These are phyloP conservation scores for Equus przewalskii DNA, from an alignment of 2,113 vertebrate species.

Conservation along the genomic window DNA sequence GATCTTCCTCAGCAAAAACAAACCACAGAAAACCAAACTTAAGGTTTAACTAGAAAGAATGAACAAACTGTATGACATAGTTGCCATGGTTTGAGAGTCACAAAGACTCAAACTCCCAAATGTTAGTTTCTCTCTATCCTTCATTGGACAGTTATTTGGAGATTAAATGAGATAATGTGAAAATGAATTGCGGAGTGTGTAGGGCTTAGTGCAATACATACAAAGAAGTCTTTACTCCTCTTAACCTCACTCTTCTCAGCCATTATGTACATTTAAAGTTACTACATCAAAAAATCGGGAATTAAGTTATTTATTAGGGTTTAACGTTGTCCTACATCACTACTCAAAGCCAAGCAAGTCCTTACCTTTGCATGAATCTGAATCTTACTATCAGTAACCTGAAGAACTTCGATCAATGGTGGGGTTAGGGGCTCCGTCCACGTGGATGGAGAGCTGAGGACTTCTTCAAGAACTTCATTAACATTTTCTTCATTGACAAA, in stretches of 20 bases:
- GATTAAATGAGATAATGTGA: conserved; percentile 23
- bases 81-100: neutral
- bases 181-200: conserved; percentile 18
- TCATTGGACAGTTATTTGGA: conserved; percentile 36
- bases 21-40: conserved; percentile 10
- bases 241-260: neutral
- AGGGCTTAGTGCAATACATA: neutral
- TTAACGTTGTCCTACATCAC: conserved; percentile 35
- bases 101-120: conserved; percentile 39
- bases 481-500: conserved; percentile 90
- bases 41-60: conserved; percentile 35
- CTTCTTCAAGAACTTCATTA: conserved; percentile 85
- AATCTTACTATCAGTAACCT: conserved; percentile 85
- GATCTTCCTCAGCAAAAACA: too few relatives aligned
- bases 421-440: conserved; percentile 58
- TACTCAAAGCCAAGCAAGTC: conserved; percentile 16
- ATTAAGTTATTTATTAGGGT: conserved; percentile 5
- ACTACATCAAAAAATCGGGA: conserved; percentile 43
- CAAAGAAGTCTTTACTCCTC: neutral
- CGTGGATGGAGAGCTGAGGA: conserved; percentile 69
- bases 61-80: neutral
- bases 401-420: conserved; percentile 87
- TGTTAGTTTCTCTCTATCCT: neutral
- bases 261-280: conserved; percentile 34
- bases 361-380: conserved; percentile 89